Conservation (phyloP, 2,113 vertebrate species). For the Pristiophorus japonicus region DNA sequence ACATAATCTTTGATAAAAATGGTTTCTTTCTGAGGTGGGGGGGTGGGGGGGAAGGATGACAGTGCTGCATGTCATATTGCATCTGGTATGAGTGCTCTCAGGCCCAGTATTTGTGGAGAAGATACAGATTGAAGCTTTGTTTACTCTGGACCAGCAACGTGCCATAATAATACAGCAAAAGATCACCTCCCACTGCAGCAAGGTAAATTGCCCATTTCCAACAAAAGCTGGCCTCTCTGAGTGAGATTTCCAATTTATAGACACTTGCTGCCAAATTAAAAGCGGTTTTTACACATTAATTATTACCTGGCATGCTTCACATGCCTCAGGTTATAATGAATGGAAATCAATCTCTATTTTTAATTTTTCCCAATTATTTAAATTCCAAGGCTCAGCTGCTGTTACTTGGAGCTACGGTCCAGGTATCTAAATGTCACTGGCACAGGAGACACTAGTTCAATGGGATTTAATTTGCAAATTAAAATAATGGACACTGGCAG, state of each 20-base stretch:
- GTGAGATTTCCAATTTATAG: not conserved
- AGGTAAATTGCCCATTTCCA: not conserved
- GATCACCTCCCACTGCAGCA: not conserved
- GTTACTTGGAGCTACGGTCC: not conserved
- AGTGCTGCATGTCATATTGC: not conserved
- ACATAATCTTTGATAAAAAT: not conserved
- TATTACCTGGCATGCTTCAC: not conserved
- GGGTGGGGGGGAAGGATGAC: not conserved
- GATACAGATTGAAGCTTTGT: not conserved
- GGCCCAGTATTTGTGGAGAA: not conserved
- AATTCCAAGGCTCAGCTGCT: not conserved
- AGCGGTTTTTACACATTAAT: not conserved
- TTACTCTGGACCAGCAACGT: not conserved
- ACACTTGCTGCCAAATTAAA: not conserved
- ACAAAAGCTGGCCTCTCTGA: not conserved
- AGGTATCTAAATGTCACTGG: not conserved
- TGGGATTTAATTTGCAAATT: not conserved
- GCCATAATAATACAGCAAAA: not conserved
- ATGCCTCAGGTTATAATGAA: not conserved
- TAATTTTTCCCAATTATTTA: not conserved
- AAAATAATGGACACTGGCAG: not conserved
- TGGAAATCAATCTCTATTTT: not conserved
- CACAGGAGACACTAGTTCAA: not conserved
- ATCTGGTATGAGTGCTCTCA: not conserved
- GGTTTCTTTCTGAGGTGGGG: not conserved